These are phyloP conservation scores for Stegostoma tigrinum DNA, from an alignment of 2,113 vertebrate genomes.

Conservation along the genomic window DNA sequence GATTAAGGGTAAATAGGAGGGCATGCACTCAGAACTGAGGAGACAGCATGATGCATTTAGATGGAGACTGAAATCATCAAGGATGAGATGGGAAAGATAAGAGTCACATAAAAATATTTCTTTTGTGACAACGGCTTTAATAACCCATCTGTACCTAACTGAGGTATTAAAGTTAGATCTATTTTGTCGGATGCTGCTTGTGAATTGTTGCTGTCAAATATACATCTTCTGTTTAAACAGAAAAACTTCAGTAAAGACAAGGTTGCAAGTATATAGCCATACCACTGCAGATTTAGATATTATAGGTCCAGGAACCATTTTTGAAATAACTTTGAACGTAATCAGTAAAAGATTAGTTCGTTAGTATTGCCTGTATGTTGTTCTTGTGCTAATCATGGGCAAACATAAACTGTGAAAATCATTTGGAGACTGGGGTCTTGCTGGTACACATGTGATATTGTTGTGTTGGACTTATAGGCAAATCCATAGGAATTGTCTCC, in stretches of 20 bases:
- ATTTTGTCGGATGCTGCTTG: background rate
- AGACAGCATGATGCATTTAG: too few species aligned
- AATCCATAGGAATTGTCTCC: background rate
- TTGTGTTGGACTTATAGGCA: background rate
- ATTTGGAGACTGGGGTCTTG: background rate
- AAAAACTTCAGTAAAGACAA: background rate
- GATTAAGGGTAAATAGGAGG: too few species aligned
- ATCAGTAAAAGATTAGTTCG: background rate
- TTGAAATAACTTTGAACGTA: background rate
- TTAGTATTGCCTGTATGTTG: background rate
- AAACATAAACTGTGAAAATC: background rate
- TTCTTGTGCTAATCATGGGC: background rate
- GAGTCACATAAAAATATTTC: background rate
- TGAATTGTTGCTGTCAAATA: background rate
- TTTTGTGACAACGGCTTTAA: background rate
- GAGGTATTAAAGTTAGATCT: background rate
- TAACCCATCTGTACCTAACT: background rate
- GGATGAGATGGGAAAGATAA: too few species aligned
- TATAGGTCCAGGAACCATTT: background rate
- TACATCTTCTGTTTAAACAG: background rate
- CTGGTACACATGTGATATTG: background rate
- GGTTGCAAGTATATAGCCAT: background rate
- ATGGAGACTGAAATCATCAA: too few species aligned
- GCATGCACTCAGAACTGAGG: too few species aligned
- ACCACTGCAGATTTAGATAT: background rate